A percentile compares a stretch with the other conserved stretches of the same genome.
Conservation (phyloP, 2,888 invertebrate species). For the Cryptus armator region DNA sequence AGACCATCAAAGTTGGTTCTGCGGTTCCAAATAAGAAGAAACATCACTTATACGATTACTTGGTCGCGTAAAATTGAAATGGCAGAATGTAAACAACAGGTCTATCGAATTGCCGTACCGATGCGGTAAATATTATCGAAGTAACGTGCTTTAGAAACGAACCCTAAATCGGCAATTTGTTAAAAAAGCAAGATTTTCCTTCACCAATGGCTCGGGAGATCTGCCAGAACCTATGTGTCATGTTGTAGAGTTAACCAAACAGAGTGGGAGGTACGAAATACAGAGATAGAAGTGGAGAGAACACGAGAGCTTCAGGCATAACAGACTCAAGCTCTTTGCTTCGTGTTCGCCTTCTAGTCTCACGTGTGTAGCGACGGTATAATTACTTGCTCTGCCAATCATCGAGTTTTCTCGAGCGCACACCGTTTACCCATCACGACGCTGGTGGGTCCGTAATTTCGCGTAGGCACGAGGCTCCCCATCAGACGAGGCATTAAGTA, state of each 20-base stretch:
- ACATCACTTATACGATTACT: too few relatives aligned
- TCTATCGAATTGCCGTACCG: too few relatives aligned
- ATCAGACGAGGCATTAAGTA: slow-evolving; percentile 20
- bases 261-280: slow-evolving; percentile 11
- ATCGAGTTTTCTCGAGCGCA: slow-evolving; percentile 40
- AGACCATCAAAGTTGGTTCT: too few relatives aligned
- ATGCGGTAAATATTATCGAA: too few relatives aligned
- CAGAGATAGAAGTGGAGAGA: slow-evolving; percentile 11
- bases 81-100: too few relatives aligned
- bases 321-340: neutral
- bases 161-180: too few relatives aligned
- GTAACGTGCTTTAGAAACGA: too few relatives aligned
- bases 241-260: slow-evolving; percentile 7
- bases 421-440: slow-evolving; percentile 16
- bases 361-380: slow-evolving; percentile 21
- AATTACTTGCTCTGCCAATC: slow-evolving; percentile 37
- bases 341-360: slow-evolving; percentile 3
- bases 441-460: slow-evolving; percentile 11
- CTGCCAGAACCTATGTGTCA: too few relatives aligned
- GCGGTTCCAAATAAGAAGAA: too few relatives aligned
- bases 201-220: too few relatives aligned
- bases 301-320: slow-evolving; percentile 27
- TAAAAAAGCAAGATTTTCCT: too few relatives aligned
- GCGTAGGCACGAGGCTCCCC: neutral
- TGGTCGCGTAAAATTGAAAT: too few relatives aligned